phyloP scores from a whole-genome alignment of 1,140 invertebrate genomes.

The Drosophila lini region DNA sequence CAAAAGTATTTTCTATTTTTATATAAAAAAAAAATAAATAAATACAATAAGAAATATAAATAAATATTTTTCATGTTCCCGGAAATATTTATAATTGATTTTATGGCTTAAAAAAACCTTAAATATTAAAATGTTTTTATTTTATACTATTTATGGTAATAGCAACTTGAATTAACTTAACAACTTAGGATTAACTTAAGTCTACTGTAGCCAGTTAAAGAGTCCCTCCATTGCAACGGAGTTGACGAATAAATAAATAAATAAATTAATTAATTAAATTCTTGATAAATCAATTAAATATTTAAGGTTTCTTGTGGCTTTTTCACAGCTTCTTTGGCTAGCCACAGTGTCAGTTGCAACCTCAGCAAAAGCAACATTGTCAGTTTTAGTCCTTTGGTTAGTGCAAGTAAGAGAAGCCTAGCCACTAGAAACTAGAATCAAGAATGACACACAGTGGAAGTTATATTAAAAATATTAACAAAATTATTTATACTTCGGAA shows the following conservation, averaged over 20 bases:
- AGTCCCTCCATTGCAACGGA: too few species aligned
- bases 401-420: background rate
- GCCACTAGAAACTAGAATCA: background rate
- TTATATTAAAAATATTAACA: background rate
- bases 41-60: background rate
- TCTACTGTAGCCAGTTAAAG: too few species aligned
- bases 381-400: conserved; percentile 13
- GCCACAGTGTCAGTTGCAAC: conserved; percentile 7
- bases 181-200: too few species aligned
- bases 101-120: background rate
- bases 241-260: too few species aligned
- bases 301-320: background rate
- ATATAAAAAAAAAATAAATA: background rate
- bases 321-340: background rate
- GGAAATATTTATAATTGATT: background rate
- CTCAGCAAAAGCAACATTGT: conserved; percentile 5
- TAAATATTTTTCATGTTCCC: background rate
- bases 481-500: background rate
- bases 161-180: background rate
- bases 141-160: too few species aligned
- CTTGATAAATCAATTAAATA: background rate
- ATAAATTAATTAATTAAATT: too few species aligned
- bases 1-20: background rate
- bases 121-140: background rate
- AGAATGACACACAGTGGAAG: background rate